Conservation (phyloP, 1,140 invertebrate genomes). For the Drosophila orena region DNA sequence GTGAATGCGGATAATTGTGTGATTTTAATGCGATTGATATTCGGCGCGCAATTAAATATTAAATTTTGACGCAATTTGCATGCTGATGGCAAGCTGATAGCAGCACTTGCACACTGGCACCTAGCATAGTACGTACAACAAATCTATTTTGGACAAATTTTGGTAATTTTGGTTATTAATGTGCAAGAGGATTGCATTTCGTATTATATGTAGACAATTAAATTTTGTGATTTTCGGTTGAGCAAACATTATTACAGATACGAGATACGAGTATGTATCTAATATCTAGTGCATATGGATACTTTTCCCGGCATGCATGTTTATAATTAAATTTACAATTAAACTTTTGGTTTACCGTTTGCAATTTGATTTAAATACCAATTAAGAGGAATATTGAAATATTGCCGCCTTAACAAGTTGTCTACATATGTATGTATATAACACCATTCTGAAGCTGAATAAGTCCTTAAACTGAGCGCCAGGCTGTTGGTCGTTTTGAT, state of each 20-base stretch:
- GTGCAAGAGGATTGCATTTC: background rate
- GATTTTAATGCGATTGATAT: slow-evolving; percentile 40
- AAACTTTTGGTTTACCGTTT: no score
- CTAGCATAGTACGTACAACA: no score
- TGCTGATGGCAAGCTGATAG: background rate
- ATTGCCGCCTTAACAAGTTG: background rate
- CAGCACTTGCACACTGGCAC: no score
- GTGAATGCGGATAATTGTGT: slow-evolving; percentile 13
- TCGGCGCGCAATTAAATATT: background rate
- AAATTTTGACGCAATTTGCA: background rate
- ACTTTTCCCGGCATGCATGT: no score
- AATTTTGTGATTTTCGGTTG: no score
- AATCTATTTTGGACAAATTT: background rate
- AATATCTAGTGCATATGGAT: no score
- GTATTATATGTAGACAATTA: background rate
- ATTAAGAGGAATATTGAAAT: no score
- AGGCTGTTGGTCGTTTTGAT: background rate
- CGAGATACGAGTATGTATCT: no score
- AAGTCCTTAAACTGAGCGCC: background rate
- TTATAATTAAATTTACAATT: no score
- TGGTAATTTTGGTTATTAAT: background rate
- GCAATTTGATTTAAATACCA: no score
- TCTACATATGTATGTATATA: background rate
- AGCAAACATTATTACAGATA: no score
- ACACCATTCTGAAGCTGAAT: background rate